Evolutionary conservation across 1,140 invertebrate genomes (phyloP).

Genomic region (Saccostrea glomerata): DNA sequence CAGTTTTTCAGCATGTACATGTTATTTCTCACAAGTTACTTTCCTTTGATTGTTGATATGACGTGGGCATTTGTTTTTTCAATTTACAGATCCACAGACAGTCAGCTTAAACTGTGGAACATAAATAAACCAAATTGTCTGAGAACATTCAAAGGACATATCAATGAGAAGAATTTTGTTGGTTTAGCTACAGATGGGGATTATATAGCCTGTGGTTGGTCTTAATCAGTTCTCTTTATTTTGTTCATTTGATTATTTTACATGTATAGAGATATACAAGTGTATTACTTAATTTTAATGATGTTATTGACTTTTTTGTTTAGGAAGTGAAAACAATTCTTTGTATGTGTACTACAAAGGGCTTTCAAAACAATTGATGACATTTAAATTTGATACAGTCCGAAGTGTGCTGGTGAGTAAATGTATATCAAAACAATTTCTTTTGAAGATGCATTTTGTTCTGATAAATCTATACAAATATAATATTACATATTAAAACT

Average conservation of each 20-base stretch:
- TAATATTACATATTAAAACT: too few species aligned
- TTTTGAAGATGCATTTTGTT: too few species aligned
- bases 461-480: too few species aligned
- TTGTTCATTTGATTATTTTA: background rate
- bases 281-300: background rate
- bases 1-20: too few species aligned
- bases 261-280: too few species aligned
- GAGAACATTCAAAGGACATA: constrained; percentile 92
- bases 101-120: constrained; percentile 95
- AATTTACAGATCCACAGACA: constrained; percentile 89
- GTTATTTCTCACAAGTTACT: background rate
- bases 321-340: constrained; percentile 94
- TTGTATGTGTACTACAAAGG: constrained; percentile 96
- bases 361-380: constrained; percentile 91
- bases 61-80: background rate
- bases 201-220: constrained; percentile 92
- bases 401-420: constrained; percentile 85
- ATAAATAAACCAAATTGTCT: constrained; percentile 89
- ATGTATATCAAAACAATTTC: background rate
- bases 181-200: constrained; percentile 96
- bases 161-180: constrained; percentile 98
- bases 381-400: constrained; percentile 92
- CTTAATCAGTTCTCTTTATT: background rate
- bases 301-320: constrained; percentile 53
- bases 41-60: background rate